Base-by-base conservation (phyloP, 2,797 vertebrate species). In the Neoniphon sammara region DNA sequence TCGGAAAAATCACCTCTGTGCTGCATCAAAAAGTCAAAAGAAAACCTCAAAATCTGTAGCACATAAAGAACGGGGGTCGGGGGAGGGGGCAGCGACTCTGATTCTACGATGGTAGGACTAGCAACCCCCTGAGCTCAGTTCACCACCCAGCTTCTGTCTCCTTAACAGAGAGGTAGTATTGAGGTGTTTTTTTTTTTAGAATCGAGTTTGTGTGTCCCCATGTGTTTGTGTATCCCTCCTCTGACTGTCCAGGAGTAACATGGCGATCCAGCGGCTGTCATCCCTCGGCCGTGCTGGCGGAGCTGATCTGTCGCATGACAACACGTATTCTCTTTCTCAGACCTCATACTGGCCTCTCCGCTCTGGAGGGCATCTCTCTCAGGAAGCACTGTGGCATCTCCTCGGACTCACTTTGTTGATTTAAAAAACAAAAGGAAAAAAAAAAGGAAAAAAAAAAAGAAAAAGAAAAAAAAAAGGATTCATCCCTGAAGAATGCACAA, bases 351-450 rank as follows among this genome's bases (percentile, higher is more conserved):
- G 70, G 78, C 89, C 85, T 87, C 86, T 83, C 82, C 75, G 59
- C 58, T 65, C 66, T 62, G 78, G 85, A 78, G 80, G 84, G 84
- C 49, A 27, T 85, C 86, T 89, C 82, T 87, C 93, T 94, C 93
- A 94, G 93, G 93, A 94, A 94, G 83, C 82, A 85, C 78, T 74
- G 81, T 75, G 81, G 81, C 65, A 84, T 77, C 82, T 77, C 78
- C 75, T 68, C 80, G 83, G 88, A 91, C 83, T 88, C 74, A 49
- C 85, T 34, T 63, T 83, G 83, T 81, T 84, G 63, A 85, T 81
- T 82, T 83, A 79, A 87, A 77, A 73, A 67, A 67, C n/a, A n/a
- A n/a, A n/a, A n/a, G n/a, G n/a, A n/a, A n/a, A 79, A 87, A 77
- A 73, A 67, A 67, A n/a, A n/a, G n/a, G n/a, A n/a, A n/a, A 79